phyloP scores from a whole-genome alignment of 2,113 vertebrate species.

The Athene cunicularia region DNA sequence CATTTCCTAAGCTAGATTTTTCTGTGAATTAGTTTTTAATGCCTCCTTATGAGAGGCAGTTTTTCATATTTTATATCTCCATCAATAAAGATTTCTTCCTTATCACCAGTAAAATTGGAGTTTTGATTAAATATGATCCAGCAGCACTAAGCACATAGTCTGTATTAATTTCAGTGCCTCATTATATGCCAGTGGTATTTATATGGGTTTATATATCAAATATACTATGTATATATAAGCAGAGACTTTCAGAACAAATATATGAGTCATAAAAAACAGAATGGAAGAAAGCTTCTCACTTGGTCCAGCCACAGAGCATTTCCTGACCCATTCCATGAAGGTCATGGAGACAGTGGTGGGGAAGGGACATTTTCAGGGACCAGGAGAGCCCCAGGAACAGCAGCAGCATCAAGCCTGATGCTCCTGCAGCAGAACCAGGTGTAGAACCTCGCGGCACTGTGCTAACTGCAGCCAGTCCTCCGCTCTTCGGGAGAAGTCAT shows the following conservation, averaged over 20 bases:
- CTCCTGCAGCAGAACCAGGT: not conserved
- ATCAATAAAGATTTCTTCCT: slow-evolving; percentile 38
- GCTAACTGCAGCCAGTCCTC: not conserved
- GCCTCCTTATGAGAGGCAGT: not conserved
- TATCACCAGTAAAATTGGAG: slow-evolving; percentile 19
- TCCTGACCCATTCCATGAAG: not conserved
- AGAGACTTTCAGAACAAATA: slow-evolving; percentile 1
- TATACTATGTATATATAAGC: slow-evolving; percentile 10
- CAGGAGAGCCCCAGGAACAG: not conserved
- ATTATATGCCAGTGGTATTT: slow-evolving; percentile 17
- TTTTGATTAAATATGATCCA: slow-evolving; percentile 51
- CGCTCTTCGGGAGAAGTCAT: not conserved
- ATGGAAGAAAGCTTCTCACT: not conserved
- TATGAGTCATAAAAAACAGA: not conserved
- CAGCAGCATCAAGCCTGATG: not conserved
- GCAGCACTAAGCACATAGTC: not conserved
- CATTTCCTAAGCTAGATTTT: not conserved
- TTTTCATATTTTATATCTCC: slow-evolving; percentile 45
- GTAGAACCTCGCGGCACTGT: not conserved
- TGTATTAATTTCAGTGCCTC: slow-evolving; percentile 32
- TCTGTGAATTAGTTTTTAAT: slow-evolving; percentile 40
- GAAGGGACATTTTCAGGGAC: not conserved
- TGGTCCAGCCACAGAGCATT: not conserved
- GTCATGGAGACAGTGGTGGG: not conserved
- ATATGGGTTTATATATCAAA: slow-evolving; percentile 39